Percentiles rank a stretch among this genome's conserved stretches.
These are phyloP conservation scores for Macrocentrus cingulum DNA, from an alignment of 1,140 invertebrate genomes.

Conservation along the genomic window DNA sequence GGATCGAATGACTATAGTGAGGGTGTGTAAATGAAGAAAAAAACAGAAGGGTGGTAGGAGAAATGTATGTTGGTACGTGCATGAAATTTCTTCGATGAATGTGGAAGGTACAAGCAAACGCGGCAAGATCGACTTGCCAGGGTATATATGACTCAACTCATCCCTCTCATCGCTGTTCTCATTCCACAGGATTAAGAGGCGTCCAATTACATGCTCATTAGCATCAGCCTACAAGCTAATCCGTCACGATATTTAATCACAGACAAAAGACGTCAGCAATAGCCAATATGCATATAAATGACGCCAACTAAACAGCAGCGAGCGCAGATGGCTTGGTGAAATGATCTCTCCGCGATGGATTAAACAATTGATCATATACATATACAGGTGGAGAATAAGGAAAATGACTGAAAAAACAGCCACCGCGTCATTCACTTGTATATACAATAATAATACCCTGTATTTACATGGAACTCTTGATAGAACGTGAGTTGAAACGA, in stretches of 20 bases:
- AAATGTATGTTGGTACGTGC: constrained; percentile 1
- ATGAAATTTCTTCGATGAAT: constrained; percentile 12
- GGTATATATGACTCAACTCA: background rate
- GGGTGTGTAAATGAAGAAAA: too few relatives aligned
- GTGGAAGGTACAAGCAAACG: background rate
- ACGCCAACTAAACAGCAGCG: too few relatives aligned
- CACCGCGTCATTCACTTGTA: constrained; percentile 5
- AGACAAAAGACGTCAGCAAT: background rate
- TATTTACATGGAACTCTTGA: background rate
- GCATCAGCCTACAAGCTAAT: constrained; percentile 28
- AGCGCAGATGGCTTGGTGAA: too few relatives aligned
- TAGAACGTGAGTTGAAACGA: background rate
- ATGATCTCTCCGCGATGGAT: too few relatives aligned
- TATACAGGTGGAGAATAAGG: too few relatives aligned
- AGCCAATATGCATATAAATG: too few relatives aligned
- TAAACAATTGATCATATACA: too few relatives aligned
- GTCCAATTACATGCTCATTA: constrained; percentile 34
- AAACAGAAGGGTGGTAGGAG: too few relatives aligned
- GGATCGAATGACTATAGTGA: too few relatives aligned
- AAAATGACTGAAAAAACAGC: background rate
- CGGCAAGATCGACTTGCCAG: constrained; percentile 1
- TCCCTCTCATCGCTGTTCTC: background rate
- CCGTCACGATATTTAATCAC: constrained; percentile 16
- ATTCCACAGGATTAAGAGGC: background rate
- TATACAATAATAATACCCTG: too few relatives aligned